Conservation (phyloP, 2,113 vertebrate genomes). For the Atlantisia rogersi region DNA sequence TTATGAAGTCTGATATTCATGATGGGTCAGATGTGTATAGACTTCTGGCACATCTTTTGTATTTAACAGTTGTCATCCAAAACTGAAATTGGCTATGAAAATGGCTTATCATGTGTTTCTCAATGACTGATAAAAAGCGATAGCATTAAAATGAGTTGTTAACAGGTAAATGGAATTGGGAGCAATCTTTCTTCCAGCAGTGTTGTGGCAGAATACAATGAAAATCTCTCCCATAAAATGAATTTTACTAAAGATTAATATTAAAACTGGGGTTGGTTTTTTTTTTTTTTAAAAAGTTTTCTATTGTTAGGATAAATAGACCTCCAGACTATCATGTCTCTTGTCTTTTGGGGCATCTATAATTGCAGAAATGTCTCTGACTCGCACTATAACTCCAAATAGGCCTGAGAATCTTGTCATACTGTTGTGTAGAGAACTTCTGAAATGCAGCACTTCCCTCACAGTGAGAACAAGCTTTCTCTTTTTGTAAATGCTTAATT, state of each 20-base stretch:
- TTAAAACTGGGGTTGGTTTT: neutral
- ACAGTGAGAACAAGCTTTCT: neutral
- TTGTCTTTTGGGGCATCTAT: neutral
- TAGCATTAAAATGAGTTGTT: neutral
- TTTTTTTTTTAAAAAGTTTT: neutral
- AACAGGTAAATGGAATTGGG: neutral
- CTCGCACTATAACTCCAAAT: neutral
- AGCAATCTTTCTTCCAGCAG: neutral
- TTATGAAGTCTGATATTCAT: neutral
- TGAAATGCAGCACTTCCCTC: neutral
- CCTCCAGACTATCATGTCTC: neutral
- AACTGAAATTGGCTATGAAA: conserved; percentile 11
- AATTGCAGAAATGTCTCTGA: neutral
- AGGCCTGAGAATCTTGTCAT: conserved; percentile 3
- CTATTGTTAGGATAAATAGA: neutral
- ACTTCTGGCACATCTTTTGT: neutral
- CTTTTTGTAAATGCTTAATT: neutral
- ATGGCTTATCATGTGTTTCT: conserved; percentile 43
- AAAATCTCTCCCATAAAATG: neutral
- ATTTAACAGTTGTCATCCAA: conserved; percentile 29
- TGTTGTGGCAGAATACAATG: neutral
- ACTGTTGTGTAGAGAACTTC: neutral
- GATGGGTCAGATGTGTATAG: neutral
- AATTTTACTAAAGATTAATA: neutral
- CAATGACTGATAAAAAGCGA: neutral